Evolutionary conservation across 1,140 invertebrate genomes (phyloP).

Genomic region (Ectropis grisescens): DNA sequence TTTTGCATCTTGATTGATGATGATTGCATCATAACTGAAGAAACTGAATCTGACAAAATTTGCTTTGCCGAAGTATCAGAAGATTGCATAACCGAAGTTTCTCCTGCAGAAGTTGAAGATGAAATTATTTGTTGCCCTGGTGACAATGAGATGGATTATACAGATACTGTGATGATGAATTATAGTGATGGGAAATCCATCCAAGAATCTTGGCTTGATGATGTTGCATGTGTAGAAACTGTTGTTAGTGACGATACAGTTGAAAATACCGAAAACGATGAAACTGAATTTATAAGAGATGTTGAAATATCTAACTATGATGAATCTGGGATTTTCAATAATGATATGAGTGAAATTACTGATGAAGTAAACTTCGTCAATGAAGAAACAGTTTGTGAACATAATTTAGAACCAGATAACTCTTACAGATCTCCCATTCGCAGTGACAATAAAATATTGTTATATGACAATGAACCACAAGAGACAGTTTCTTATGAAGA

Average conservation of each 20-base stretch:
- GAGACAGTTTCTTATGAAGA: constrained; percentile 30
- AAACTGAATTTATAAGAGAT: constrained; percentile 24
- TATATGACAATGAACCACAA: constrained; percentile 9
- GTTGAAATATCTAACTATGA: constrained; percentile 16
- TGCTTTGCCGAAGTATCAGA: constrained; percentile 30
- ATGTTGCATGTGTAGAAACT: constrained; percentile 60
- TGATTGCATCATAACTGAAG: constrained; percentile 42
- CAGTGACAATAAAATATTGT: constrained; percentile 43
- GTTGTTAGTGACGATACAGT: constrained; percentile 55
- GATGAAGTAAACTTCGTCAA: constrained; percentile 42
- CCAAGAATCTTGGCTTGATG: constrained; percentile 55
- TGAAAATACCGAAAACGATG: constrained; percentile 37
- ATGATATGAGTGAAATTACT: constrained; percentile 22
- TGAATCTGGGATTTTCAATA: constrained; percentile 16
- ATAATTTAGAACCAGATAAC: constrained; percentile 37
- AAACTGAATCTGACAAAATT: constrained; percentile 36
- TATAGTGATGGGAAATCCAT: constrained; percentile 19
- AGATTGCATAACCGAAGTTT: constrained; percentile 13
- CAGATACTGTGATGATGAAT: constrained; percentile 8
- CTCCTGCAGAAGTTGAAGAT: constrained; percentile 4
- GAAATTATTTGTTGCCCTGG: constrained; percentile 1
- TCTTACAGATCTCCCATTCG: constrained; percentile 47
- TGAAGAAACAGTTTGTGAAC: constrained; percentile 34
- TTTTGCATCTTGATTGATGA: constrained; percentile 54
- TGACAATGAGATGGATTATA: constrained; percentile 8